Percentiles rank a stretch among this genome's conserved stretches.
These are phyloP conservation scores for Epizoanthus stellaris DNA, from an alignment of 92 coral and sea anemone genomes.

Conservation along the genomic window DNA sequence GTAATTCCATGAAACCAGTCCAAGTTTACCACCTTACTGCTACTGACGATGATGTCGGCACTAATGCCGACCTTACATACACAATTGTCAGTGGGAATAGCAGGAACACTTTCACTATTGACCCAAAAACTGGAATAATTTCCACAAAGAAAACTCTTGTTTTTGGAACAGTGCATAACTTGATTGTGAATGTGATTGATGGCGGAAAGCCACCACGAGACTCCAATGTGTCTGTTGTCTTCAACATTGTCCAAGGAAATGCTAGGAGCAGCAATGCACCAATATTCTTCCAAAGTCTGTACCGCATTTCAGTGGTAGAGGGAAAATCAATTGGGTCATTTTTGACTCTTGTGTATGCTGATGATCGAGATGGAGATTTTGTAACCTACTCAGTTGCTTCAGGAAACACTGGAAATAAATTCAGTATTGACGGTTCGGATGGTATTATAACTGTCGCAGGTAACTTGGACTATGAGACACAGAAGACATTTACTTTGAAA, in stretches of 20 bases:
- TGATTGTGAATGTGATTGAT: conserved; percentile 77
- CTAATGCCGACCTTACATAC: conserved; percentile 79
- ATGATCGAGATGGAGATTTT: conserved; percentile 66
- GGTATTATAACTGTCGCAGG: conserved; percentile 70
- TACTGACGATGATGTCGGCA: conserved; percentile 76
- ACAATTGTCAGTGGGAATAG: conserved; percentile 58
- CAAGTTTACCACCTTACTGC: conserved; percentile 72
- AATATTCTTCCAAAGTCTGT: conserved; percentile 31
- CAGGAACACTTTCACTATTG: conserved; percentile 64
- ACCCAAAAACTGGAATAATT: conserved; percentile 77
- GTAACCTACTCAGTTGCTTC: conserved; percentile 64
- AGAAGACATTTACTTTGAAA: conserved; percentile 62
- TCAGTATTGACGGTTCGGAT: conserved; percentile 54
- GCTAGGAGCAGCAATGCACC: conserved; percentile 61
- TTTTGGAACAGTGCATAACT: conserved; percentile 57
- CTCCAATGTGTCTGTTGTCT: conserved; percentile 56
- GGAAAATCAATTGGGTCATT: conserved; percentile 61
- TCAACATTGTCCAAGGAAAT: conserved; percentile 54
- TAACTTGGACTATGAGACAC: conserved; percentile 70
- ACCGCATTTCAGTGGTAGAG: conserved; percentile 59
- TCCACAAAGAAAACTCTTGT: conserved; percentile 63
- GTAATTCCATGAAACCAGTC: conserved; percentile 40
- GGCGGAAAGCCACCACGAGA: conserved; percentile 70
- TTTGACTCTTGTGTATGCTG: conserved; percentile 60
- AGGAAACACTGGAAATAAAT: conserved; percentile 84